Conservation (phyloP, 2,113 vertebrate species). For the Leucosticte australis region DNA sequence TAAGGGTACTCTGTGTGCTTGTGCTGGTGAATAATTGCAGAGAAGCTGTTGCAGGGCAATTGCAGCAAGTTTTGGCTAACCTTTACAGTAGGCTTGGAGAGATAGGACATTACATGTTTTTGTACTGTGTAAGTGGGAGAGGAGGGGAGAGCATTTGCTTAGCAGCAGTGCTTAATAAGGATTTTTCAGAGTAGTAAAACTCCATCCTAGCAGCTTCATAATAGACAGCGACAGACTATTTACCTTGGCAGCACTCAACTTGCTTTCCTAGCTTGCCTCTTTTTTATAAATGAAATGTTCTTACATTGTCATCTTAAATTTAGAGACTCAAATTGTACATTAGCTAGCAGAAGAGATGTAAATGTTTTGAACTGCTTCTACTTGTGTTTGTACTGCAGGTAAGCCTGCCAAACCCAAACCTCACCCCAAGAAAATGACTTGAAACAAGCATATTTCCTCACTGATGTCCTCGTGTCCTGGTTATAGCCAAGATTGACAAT, state of each 20-base stretch:
- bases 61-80: slow-evolving; percentile 59
- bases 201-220: background rate
- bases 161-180: slow-evolving; percentile 27
- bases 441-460: background rate
- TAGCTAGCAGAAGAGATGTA: background rate
- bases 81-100: slow-evolving; percentile 32
- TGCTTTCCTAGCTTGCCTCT: background rate
- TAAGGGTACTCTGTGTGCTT: slow-evolving; percentile 56
- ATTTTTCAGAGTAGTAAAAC: slow-evolving; percentile 30
- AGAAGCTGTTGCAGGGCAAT: slow-evolving; percentile 32
- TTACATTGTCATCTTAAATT: background rate
- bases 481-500: background rate
- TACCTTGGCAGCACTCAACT: background rate
- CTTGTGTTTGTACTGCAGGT: background rate
- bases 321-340: background rate
- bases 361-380: background rate
- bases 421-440: background rate
- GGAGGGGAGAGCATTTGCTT: background rate
- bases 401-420: background rate
- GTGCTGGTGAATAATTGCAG: slow-evolving; percentile 52
- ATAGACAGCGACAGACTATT: background rate
- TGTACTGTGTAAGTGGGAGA: slow-evolving; percentile 29
- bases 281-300: background rate
- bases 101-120: slow-evolving; percentile 18
- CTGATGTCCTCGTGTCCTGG: background rate